phyloP scores from a whole-genome alignment of 2,888 invertebrate genomes.

The Dioctria rufipes region DNA sequence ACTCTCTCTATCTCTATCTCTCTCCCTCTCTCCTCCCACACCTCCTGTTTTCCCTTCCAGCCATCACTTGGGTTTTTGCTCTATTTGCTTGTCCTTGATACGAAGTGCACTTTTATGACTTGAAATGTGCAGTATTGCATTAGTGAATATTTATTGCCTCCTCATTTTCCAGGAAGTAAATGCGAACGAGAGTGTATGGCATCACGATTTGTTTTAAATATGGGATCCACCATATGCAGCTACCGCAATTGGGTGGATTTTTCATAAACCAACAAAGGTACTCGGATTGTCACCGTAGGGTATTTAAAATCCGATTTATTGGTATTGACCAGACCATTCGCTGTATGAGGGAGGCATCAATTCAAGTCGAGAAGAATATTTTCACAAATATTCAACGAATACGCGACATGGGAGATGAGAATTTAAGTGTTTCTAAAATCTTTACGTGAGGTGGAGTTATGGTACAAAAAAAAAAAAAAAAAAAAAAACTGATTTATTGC shows the following conservation, averaged over 20 bases:
- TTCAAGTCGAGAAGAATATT: not conserved
- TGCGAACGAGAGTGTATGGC: not conserved
- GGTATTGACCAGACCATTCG: not conserved
- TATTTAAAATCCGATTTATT: not conserved
- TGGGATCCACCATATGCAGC: not conserved
- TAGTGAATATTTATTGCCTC: slow-evolving; percentile 44
- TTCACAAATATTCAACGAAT: not conserved
- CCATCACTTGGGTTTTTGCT: not conserved
- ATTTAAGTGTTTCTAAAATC: not conserved
- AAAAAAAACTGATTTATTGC: too few species aligned
- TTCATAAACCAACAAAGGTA: not conserved
- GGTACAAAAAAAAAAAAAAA: too few species aligned
- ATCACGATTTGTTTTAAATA: not conserved
- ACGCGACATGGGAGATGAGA: not conserved
- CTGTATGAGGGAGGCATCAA: not conserved
- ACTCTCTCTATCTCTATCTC: not conserved
- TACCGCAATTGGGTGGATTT: not conserved
- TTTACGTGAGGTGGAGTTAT: not conserved
- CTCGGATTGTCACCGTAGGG: not conserved
- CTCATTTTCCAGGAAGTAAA: slow-evolving; percentile 21
- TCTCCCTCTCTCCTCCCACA: not conserved
- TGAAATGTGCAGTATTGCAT: slow-evolving; percentile 51
- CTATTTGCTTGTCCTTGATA: slow-evolving; percentile 28
- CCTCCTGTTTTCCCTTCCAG: not conserved
- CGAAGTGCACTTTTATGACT: slow-evolving; percentile 50